Evolutionary conservation across 2,888 invertebrate genomes (phyloP), one percentile per base, ranked within the genome.

Genomic region (Brachyptera risi): DNA sequence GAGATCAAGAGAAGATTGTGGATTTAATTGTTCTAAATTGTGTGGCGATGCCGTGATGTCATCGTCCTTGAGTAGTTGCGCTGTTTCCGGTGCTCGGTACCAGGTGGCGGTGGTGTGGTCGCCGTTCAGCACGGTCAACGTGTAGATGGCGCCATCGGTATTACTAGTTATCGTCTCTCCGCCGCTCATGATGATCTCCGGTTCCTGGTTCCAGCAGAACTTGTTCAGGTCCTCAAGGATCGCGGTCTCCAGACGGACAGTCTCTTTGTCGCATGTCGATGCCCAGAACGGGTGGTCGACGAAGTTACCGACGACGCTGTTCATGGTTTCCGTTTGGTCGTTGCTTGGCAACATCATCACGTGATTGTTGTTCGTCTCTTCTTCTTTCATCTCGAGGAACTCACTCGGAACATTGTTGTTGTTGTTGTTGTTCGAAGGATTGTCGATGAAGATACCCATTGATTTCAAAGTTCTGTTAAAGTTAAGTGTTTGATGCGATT

Each of bases 181-280:
- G 21, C 23, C 40, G 78, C 79, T 74, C 65, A 67, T 72, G 59
- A 81, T 78, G 54, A 78, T 79, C 67, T 76, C 78, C 57, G 83
- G 80, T 68, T 82, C 82, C 71, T 85, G 84, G 66, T 80, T 84
- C 90, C 90, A 90, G 72, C 89, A 90, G 73, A 86, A 90, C 73
- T 90, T 90, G 76, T 90, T 90, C 69, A 91, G 81, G 76, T 91
- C 92, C 74, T 92, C 92, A 69, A 91, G 79, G 71, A 91, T 87
- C 69, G 86, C 85, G 51, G 84, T 83, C 72, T 88, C 87, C 66
- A 87, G 77, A 66, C 86, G 82, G 66, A 86, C 87, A 31, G 86
- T 82, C 67, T 84, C 88, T 73, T 90, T 88, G 67, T 87, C 87
- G 38, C 65, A 65, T 31, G 42, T 2, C 17, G 49, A 37, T 11